Evolutionary conservation across 2,797 vertebrate genomes (phyloP), one percentile per base, ranked within the genome.

Genomic region (Oophaga sylvatica): DNA sequence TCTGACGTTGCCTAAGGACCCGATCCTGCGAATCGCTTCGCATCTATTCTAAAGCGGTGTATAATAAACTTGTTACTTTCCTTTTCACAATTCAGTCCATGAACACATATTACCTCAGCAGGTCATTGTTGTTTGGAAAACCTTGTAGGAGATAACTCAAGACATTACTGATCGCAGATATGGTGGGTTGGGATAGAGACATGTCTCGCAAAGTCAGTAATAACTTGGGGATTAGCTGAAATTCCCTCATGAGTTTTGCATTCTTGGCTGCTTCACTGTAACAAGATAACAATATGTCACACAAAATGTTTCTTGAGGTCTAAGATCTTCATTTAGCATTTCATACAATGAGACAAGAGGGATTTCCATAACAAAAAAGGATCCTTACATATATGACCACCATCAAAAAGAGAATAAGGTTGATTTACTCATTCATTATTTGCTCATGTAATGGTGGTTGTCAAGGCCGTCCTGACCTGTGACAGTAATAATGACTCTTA

Each of bases 211-310:
- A 95, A 15, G 98, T 99, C 92, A 99, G 91, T 88, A 99, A 95
- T 88, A 99, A 93, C 86, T 96, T 95, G 67, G 98, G 98, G 89
- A 99, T 97, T 87, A 99, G 95, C 86, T 99, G 97, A 87, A 99
- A 98, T 91, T 99, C 98, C 60, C 97, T 93, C 95, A 99, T 96
- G 71, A 99, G 93, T 90, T 98, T 99, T 0, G 96, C 97, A 0
- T 99, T 99, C 92, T 98, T 99, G 15, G 97, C 96, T 0, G 98
- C 98, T 93, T 99, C 98, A 0, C 98, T 99, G 90, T 17, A 93
- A 94, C 2, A 53, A 77, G 35, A 63, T 71, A 60, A 59, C 45
- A 35, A 41, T 35, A 79, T 3, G 19, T 45, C 13, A 31, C 13
- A 31, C 22, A 80, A 57, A 29, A 11, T 5, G 29, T 56, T n/a